Conservation (phyloP, 2,113 vertebrate genomes). For the Nannospalax galili region DNA sequence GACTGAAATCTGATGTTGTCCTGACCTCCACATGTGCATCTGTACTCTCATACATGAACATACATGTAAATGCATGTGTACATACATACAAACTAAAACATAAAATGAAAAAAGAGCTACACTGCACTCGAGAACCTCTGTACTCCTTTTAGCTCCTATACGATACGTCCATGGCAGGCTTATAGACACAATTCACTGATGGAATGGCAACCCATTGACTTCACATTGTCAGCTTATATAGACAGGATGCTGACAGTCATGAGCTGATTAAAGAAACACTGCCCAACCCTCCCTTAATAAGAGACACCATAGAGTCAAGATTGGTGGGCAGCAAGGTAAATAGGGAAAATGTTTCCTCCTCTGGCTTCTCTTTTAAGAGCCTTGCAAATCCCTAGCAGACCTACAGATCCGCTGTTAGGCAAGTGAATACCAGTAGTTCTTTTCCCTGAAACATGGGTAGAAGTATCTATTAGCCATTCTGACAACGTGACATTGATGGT, state of each 20-base stretch:
- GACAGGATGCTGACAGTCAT: background rate
- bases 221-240: background rate
- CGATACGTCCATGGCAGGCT: rapidly evolving
- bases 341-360: background rate
- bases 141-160: background rate
- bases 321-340: background rate
- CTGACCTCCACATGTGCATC: background rate
- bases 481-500: background rate
- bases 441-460: background rate
- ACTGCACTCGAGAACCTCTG: background rate
- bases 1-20: background rate
- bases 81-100: background rate
- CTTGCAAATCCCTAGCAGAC: background rate
- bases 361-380: background rate
- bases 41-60: background rate
- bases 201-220: no score
- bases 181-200: background rate
- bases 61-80: background rate
- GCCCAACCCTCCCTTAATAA: background rate
- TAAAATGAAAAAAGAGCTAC: background rate
- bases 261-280: background rate
- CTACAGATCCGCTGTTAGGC: background rate
- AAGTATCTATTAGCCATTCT: background rate
- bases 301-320: background rate
- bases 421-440: background rate